These are phyloP conservation scores for Ecliptopera silaceata DNA, from an alignment of 2,888 invertebrate genomes.

Conservation along the genomic window DNA sequence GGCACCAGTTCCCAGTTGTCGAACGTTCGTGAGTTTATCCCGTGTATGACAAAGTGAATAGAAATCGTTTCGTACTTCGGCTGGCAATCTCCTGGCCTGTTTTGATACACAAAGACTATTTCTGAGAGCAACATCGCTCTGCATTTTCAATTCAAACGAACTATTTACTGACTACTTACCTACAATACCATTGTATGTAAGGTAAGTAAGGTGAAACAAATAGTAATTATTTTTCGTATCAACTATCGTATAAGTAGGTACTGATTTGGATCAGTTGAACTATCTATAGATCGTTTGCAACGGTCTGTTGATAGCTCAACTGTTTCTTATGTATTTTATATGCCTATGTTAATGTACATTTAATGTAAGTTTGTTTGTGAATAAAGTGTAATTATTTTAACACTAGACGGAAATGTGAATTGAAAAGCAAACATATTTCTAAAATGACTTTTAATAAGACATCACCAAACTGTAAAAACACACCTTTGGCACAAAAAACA, in stretches of 20 bases:
- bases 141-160: not conserved
- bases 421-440: constrained; percentile 35
- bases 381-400: not conserved
- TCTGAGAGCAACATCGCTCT: not conserved
- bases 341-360: too few relatives aligned
- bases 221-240: too few relatives aligned
- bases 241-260: too few relatives aligned
- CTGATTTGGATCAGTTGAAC: too few relatives aligned
- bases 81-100: constrained; percentile 23
- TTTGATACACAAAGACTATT: constrained; percentile 8
- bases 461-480: constrained; percentile 62
- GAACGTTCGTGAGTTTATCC: constrained; percentile 13
- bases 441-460: constrained; percentile 58
- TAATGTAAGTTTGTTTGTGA: too few relatives aligned
- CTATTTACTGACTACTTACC: not conserved
- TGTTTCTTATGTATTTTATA: too few relatives aligned
- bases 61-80: constrained; percentile 23
- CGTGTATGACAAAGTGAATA: constrained; percentile 16
- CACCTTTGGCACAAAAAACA: constrained; percentile 65
- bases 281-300: too few relatives aligned
- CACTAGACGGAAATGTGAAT: not conserved
- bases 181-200: not conserved
- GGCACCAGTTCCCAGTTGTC: constrained; percentile 29
- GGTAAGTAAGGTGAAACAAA: too few relatives aligned
- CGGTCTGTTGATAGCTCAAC: too few relatives aligned